These are phyloP conservation scores for Andrena dorsata DNA, from an alignment of 2,888 invertebrate genomes.

Conservation along the genomic window DNA sequence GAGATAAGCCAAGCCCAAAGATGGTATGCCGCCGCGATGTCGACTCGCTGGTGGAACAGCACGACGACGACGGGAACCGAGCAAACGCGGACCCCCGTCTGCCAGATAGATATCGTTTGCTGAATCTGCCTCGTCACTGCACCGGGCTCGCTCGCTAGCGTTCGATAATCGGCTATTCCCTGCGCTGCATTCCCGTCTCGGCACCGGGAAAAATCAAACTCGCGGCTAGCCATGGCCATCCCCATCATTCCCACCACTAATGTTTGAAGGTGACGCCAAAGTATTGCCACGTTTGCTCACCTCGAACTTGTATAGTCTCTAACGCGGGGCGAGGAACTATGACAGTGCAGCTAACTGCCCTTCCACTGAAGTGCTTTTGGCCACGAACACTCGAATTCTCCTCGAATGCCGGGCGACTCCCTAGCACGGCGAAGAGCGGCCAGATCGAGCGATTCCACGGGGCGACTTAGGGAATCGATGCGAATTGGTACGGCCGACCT, in stretches of 20 bases:
- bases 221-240: constrained; percentile 1
- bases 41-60: constrained; percentile 52
- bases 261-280: no score
- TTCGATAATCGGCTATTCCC: constrained; percentile 60
- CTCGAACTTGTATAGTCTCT: background rate
- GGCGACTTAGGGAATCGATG: constrained; percentile 73
- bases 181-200: constrained; percentile 16
- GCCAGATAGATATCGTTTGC: constrained; percentile 75
- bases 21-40: constrained; percentile 78
- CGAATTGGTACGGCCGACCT: constrained; percentile 74
- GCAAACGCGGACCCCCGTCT: constrained; percentile 72
- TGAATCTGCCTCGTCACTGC: constrained; percentile 79
- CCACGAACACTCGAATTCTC: background rate
- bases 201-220: constrained; percentile 31
- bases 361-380: no score
- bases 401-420: background rate
- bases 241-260: no score
- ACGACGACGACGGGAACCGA: constrained; percentile 57
- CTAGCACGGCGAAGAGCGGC: background rate
- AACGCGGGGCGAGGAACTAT: no score
- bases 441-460: constrained; percentile 32
- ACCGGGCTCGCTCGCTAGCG: constrained; percentile 50
- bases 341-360: no score
- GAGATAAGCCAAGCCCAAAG: constrained; percentile 80
- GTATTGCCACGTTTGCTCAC: no score